These are phyloP conservation scores for Rambutsinella grinnellia DNA, from an alignment of 2,888 invertebrate genomes.

Conservation along the genomic window DNA sequence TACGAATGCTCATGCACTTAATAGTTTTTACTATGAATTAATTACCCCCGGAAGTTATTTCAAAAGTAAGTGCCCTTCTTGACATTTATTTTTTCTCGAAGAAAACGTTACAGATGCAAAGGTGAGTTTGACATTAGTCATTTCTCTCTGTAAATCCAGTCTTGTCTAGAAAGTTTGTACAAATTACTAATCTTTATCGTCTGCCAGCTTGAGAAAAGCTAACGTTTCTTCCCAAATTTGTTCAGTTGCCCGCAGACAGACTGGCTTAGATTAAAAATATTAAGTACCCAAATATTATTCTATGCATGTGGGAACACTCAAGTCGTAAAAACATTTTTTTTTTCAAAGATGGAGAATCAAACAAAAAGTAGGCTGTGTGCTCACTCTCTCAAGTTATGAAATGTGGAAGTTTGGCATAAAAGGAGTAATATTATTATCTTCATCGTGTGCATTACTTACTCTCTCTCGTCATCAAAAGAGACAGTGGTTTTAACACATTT, in stretches of 20 bases:
- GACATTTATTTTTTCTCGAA: slow-evolving; percentile 23
- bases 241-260: background rate
- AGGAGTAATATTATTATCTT: background rate
- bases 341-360: background rate
- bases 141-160: background rate
- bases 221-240: no score
- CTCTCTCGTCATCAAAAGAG: background rate
- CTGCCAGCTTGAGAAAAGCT: background rate
- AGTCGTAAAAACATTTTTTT: background rate
- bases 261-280: background rate
- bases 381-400: background rate
- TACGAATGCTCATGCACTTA: background rate
- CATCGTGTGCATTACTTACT: background rate
- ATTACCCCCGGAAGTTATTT: slow-evolving; percentile 5
- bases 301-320: background rate
- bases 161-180: background rate
- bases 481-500: slow-evolving; percentile 27
- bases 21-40: background rate
- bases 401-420: background rate
- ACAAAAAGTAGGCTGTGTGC: background rate
- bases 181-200: no score
- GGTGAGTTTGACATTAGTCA: no score
- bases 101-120: slow-evolving; percentile 19
- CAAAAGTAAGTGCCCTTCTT: slow-evolving; percentile 13
- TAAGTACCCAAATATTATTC: background rate